Base-by-base conservation (phyloP, 2,797 vertebrate species). In the Trematomus bernacchii region DNA sequence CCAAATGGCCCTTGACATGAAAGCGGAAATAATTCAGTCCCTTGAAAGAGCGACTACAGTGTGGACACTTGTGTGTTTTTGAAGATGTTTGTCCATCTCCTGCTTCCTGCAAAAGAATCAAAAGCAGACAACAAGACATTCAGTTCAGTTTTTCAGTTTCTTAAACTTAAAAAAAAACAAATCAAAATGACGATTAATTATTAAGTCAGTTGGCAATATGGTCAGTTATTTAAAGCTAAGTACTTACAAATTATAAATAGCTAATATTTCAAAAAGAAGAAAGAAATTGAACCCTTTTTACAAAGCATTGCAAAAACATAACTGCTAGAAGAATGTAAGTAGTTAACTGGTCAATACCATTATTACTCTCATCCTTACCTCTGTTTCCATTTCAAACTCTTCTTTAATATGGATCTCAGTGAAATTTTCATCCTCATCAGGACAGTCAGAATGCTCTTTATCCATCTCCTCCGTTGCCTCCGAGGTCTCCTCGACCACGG, bases 1-100 rank as follows among this genome's bases (percentile, higher is more conserved):
- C 97, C 80, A 95, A 90, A 77, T 99, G 98, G 21, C 96, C 95
- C 86, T 95, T 98, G 78, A 97, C 91, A 66, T 99, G 98, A 67
- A 95, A 90, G 44, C 97, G 96, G 44, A 99, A 94, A 80, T 96
- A 96, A 79, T 95, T 92, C 33, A 93, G 77, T 2, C 96, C 96
- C 50, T 93, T 95, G 85, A 98, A 99, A 58, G 92, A 91, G 80
- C 97, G 97, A 1, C 91, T 96, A 84, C 98, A 99, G 77, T 98
- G 97, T 67, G 97, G 90, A 91, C 98, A 99, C 0, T 89, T 16
- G 52, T 97, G 95, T 23, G 82, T 63, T 85, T 95, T 96, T 53
- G 91, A 87, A 10, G 87, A 44, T 6, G 73, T 46, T 11, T 76
- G 71, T n/a, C 91, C 91, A 0, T 85, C 91, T 46, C 85, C 77